Evolutionary conservation across 2,888 invertebrate genomes (phyloP), one percentile per base, ranked within the genome.

Genomic region (Siphonodentalium dalli): DNA sequence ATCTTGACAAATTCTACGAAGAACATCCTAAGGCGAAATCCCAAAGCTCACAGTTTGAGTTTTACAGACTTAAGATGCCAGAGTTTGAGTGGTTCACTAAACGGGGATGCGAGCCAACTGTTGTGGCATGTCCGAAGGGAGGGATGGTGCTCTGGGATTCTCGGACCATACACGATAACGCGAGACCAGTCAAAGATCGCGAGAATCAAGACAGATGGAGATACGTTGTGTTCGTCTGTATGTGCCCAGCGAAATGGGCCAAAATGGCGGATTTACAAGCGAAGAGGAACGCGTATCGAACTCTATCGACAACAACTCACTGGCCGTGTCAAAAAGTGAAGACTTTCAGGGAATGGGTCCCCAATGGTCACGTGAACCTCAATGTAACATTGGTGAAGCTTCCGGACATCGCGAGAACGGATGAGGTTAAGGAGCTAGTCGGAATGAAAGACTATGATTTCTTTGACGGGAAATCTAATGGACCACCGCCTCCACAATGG

Each of bases 91-190:
- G 58, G 53, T 63, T 58, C 26, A 21, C 51, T 23, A 45, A 55
- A 3, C 51, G 48, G n/a, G 68, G 69, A 1, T 70, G 71, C 40
- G 34, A 35, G 24, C 24, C 54, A 7, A 56, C 41, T 21, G 48
- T 65, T 27, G 58, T 74, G 6, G 57, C 69, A 1, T 68, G 68
- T 1, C 70, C 70, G 2, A 72, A 69, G 54, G 74, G 74, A 13
- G 72, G 72, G 13, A 61, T 74, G 45, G 66, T 72, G 15, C 46
- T 74, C 7, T 74, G 74, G 74, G 74, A 74, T 53, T 73, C 72
- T 0, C 41, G 72, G 23, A 49, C 63, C 4, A 65, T 73, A 7
- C 74, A 74, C 37, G 72, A 69, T 6, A 71, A 72, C 28, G 63
- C 61, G 3, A 57, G 55, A 38, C 72, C 72, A 21, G 40, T 53